Percentiles rank a stretch among this genome's conserved stretches.
These are phyloP conservation scores for Mugil cephalus DNA, from an alignment of 2,113 vertebrate genomes.

Conservation along the genomic window DNA sequence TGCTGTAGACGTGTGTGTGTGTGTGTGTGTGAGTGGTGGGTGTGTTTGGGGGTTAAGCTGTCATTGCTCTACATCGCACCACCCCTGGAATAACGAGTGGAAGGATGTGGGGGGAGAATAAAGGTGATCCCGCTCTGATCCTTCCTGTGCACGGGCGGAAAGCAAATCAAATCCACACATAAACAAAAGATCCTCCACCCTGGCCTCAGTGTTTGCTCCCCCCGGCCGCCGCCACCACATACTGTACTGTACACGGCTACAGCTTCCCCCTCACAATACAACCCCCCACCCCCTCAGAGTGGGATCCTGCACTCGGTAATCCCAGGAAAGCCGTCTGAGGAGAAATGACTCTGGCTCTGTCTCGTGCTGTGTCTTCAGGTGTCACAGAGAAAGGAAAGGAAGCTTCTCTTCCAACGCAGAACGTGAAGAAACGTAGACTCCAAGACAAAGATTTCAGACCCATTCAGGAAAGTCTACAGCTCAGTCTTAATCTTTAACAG, in stretches of 20 bases:
- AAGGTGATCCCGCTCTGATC: constrained; percentile 63
- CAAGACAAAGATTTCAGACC: too few relatives aligned
- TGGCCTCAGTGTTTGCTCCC: constrained; percentile 13
- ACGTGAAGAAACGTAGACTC: background rate
- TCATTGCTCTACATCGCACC: constrained; percentile 74
- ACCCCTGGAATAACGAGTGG: constrained; percentile 37
- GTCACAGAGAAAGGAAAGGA: background rate
- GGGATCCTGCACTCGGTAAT: constrained; percentile 39
- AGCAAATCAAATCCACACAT: constrained; percentile 62
- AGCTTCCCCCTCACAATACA: background rate
- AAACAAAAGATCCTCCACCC: constrained; percentile 59
- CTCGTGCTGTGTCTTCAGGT: background rate
- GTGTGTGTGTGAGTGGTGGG: background rate
- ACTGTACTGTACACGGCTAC: constrained; percentile 9
- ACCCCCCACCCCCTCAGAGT: constrained; percentile 7
- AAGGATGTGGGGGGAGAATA: constrained; percentile 4
- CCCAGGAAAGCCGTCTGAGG: constrained; percentile 39
- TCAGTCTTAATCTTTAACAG: too few relatives aligned
- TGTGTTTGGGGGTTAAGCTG: constrained; percentile 68
- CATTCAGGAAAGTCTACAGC: background rate
- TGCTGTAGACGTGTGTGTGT: constrained; percentile 33
- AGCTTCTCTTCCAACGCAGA: background rate
- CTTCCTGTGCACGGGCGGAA: constrained; percentile 40
- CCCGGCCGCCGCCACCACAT: background rate
- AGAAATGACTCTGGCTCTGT: constrained; percentile 13